Evolutionary conservation across 2,888 invertebrate genomes (phyloP).

Genomic region (Lycocerus yunnanus): DNA sequence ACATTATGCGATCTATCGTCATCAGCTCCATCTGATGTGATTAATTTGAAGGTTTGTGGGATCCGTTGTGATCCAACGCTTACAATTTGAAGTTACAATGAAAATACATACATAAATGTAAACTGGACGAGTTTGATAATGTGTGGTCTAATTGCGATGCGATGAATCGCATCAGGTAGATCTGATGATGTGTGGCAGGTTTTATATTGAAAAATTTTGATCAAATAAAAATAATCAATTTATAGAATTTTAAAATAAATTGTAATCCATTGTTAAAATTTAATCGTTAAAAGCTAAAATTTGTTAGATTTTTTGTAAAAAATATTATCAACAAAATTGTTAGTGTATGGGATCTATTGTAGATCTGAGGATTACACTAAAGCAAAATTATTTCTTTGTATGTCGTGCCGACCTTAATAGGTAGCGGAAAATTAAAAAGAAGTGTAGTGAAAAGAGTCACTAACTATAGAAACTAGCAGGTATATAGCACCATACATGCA

Average conservation of each 20-base stretch:
- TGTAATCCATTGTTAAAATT: neutral
- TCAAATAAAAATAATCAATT: neutral
- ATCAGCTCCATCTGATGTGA: no score
- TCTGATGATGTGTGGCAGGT: no score
- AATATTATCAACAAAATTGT: neutral
- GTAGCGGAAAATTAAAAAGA: conserved; percentile 12
- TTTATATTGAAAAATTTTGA: no score
- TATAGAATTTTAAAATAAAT: neutral
- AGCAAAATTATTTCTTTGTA: conserved; percentile 20
- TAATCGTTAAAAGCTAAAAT: neutral
- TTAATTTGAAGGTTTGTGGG: no score
- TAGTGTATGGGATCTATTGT: neutral
- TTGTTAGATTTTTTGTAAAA: neutral
- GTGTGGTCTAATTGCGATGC: no score
- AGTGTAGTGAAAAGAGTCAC: conserved; percentile 27
- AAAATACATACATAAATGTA: no score
- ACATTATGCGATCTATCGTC: no score
- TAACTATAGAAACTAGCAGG: conserved; percentile 19
- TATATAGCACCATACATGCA: neutral
- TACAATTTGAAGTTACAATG: no score
- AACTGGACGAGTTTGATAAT: no score
- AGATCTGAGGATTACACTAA: conserved; percentile 6
- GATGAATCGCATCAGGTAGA: no score
- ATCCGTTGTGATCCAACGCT: no score
- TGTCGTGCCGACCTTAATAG: conserved; percentile 17